phyloP scores from a whole-genome alignment of 2,797 vertebrate species.

The Glyptemys insculpta region DNA sequence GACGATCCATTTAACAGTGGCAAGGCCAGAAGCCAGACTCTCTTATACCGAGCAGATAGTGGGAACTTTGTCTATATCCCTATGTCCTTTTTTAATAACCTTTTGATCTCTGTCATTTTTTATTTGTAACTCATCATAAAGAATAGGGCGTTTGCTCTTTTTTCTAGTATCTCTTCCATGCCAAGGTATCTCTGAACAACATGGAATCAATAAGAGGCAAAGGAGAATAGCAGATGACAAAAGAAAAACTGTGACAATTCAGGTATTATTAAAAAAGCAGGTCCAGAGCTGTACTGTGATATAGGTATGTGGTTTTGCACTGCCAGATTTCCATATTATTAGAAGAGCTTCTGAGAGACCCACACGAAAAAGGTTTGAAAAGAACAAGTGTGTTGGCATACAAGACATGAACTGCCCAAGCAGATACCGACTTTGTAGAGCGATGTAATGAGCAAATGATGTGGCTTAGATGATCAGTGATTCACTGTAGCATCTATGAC shows the following conservation, averaged over 20 bases:
- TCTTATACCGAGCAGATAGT: background rate
- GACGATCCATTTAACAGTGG: background rate
- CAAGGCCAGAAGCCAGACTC: background rate
- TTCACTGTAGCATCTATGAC: background rate
- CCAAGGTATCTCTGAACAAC: background rate
- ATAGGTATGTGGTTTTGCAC: background rate
- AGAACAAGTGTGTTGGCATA: background rate
- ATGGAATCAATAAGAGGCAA: background rate
- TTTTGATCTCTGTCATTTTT: background rate
- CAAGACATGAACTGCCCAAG: background rate
- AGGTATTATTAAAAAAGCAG: background rate
- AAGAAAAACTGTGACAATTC: background rate
- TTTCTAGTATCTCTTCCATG: background rate
- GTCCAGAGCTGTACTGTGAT: background rate
- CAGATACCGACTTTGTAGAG: background rate
- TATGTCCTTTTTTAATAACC: background rate
- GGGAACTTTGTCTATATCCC: background rate
- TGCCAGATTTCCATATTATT: background rate
- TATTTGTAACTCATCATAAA: background rate
- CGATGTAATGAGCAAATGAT: background rate
- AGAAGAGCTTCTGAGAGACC: background rate
- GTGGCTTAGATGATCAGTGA: fast-evolving
- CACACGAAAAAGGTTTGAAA: background rate
- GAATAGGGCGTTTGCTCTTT: background rate
- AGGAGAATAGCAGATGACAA: background rate